Evolutionary conservation across 2,888 invertebrate species (phyloP).

Genomic region (Cosmia trapezina): DNA sequence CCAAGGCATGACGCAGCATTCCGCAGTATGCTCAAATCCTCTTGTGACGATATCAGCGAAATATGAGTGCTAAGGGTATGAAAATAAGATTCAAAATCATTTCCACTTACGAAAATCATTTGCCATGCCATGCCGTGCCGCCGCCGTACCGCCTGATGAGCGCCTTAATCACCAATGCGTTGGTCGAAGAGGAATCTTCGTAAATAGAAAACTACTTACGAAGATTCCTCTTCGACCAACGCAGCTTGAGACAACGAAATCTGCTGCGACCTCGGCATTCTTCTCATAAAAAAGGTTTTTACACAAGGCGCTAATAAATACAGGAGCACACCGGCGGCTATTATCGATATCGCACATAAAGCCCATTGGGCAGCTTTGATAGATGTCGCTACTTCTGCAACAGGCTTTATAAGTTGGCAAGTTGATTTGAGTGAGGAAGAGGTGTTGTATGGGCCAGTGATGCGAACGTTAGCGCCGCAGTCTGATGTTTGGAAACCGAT

Average conservation of each 20-base stretch:
- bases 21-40: background rate
- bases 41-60: background rate
- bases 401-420: constrained; percentile 73
- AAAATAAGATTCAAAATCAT: constrained; percentile 2
- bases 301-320: constrained; percentile 83
- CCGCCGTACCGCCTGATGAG: background rate
- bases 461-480: constrained; percentile 82
- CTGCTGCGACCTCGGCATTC: constrained; percentile 74
- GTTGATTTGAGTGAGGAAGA: constrained; percentile 71
- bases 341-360: constrained; percentile 78
- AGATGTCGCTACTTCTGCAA: constrained; percentile 75
- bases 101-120: background rate
- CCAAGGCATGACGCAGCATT: background rate
- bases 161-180: background rate
- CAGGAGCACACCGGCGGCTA: constrained; percentile 79
- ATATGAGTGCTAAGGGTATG: background rate
- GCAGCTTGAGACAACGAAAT: constrained; percentile 83
- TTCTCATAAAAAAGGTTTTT: constrained; percentile 74
- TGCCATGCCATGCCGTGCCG: background rate
- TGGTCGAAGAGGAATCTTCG: too few species aligned
- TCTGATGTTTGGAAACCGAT: constrained; percentile 84
- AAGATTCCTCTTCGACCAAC: constrained; percentile 78
- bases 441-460: constrained; percentile 83
- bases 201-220: too few species aligned
- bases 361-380: constrained; percentile 85